These are phyloP conservation scores for Prunella fulvescens DNA, from an alignment of 2,113 vertebrate genomes.

Conservation along the genomic window DNA sequence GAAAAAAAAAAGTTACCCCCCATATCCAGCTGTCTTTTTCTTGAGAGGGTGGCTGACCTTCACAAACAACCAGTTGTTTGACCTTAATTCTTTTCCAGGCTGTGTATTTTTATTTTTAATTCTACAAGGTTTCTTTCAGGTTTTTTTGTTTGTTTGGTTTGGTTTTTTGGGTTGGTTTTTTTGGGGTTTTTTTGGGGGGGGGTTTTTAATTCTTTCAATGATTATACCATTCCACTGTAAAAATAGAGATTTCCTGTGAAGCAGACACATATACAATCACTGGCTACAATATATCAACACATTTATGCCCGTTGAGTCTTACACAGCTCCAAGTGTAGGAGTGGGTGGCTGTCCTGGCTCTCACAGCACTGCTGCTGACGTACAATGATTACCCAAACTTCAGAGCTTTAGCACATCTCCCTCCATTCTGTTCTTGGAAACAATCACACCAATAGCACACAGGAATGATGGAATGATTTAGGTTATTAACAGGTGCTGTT, in stretches of 20 bases:
- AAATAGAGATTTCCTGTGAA: background rate
- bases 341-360: constrained; percentile 54
- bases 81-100: background rate
- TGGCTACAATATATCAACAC: constrained; percentile 11
- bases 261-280: background rate
- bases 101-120: background rate
- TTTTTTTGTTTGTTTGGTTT: background rate
- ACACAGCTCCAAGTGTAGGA: constrained; percentile 22
- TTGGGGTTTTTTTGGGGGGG: background rate
- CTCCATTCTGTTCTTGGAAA: constrained; percentile 2
- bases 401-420: background rate
- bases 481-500: background rate
- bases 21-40: background rate
- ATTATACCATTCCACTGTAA: background rate
- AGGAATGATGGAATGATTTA: background rate
- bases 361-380: constrained; percentile 20
- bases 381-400: background rate
- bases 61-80: background rate
- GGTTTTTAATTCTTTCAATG: background rate
- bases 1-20: background rate
- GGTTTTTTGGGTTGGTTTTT: background rate
- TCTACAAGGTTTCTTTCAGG: background rate
- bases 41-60: background rate
- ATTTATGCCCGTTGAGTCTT: constrained; percentile 12
- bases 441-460: background rate